Evolutionary conservation across 2,113 vertebrate species (phyloP), one percentile per base, ranked within the genome.

Genomic region (Heterochromis multidens): DNA sequence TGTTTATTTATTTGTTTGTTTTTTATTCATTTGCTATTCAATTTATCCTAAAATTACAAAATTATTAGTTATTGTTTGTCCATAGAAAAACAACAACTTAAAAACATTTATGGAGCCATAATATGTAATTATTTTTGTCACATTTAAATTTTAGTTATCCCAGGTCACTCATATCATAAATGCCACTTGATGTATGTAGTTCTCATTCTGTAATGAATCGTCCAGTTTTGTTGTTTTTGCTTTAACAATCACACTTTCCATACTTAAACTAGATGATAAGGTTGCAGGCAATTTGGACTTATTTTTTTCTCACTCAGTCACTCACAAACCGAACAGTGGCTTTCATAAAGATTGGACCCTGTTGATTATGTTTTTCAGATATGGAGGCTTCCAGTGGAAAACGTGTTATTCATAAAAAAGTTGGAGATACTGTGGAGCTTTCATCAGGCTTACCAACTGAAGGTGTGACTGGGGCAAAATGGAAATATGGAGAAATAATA

Each of bases 371-470:
- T 19, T 19, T 54, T 93, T 62, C 86, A 95, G 94, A 79, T 84
- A 82, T 78, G 61, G 85, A 84, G 83, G 72, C 61, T 31, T 49
- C 23, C 31, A 2, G 1, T 2, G 58, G 23, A 40, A 23, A 37
- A 3, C 0, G 0, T 29, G 16, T 40, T 56, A 57, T 93, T 57
- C 46, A 88, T 27, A 92, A 80, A 83, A 59, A 62, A 27, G 93
- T 93, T 40, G 93, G 93, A 76, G 93, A 91, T 33, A 80, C 79
- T 0, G 92, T 90, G 61, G 70, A 88, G 86, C 13, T 94, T 67
- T 21, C 49, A 2, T 46, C 79, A 40, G 13, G 77, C 7, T 27
- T 17, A 70, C 1, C 67, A 60, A 7, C 40, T 65, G 14, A 76
- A 52, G 6, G 1, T 5, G 14, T 93, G 67, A 23, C 1, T 0